Conservation (phyloP, 2,113 vertebrate genomes). For the Nerophis lumbriciformis region DNA sequence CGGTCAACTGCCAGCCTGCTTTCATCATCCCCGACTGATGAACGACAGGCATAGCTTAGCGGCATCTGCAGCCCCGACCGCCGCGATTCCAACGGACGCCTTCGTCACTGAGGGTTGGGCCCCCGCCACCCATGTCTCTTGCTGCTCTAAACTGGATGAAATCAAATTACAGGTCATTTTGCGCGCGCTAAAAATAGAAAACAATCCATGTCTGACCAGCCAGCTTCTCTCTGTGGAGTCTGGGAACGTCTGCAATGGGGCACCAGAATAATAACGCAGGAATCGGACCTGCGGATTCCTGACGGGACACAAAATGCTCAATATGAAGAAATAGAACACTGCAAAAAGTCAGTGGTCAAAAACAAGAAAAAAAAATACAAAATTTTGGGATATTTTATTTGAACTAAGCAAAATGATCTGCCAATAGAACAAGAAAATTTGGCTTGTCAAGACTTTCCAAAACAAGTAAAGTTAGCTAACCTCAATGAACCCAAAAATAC, state of each 20-base stretch:
- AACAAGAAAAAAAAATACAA: too few relatives aligned
- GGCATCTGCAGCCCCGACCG: constrained; percentile 27
- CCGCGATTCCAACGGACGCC: constrained; percentile 44
- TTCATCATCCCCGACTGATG: constrained; percentile 44
- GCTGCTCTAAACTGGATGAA: constrained; percentile 38
- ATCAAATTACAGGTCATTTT: constrained; percentile 64
- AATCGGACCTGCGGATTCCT: not conserved
- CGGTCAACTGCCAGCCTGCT: constrained; percentile 37
- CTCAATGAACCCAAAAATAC: too few relatives aligned
- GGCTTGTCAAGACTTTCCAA: too few relatives aligned
- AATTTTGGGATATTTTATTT: too few relatives aligned
- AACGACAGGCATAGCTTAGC: constrained; percentile 48
- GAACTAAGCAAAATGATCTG: too few relatives aligned
- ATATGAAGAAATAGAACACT: too few relatives aligned
- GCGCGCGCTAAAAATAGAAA: constrained; percentile 57
- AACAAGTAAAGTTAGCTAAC: too few relatives aligned
- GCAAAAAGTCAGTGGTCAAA: too few relatives aligned
- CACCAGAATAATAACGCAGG: not conserved
- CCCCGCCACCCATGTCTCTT: not conserved
- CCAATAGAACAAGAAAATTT: too few relatives aligned
- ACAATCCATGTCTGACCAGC: constrained; percentile 52
- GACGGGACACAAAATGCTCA: not conserved
- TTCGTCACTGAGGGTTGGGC: constrained; percentile 14
- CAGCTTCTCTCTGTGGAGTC: constrained; percentile 49
- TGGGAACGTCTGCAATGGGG: constrained; percentile 38